Percentiles rank a stretch among this genome's conserved stretches.
These are phyloP conservation scores for Eidolon helvum DNA, from an alignment of 2,113 vertebrate genomes.

Conservation along the genomic window DNA sequence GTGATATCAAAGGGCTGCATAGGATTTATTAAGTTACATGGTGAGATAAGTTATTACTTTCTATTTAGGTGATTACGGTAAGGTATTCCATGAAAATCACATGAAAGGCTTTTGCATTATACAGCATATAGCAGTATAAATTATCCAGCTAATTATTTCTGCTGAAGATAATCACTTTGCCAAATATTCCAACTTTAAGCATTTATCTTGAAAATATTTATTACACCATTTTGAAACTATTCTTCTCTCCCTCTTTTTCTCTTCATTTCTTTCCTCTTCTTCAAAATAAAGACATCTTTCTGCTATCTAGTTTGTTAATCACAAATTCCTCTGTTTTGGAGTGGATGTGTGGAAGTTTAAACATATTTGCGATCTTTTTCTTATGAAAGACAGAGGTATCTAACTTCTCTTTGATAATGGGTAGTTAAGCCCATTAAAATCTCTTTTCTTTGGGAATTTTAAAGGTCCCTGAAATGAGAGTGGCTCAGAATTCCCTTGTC, in stretches of 20 bases:
- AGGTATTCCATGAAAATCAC: slow-evolving; percentile 36
- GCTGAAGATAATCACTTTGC: neutral
- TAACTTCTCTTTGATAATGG: slow-evolving; percentile 57
- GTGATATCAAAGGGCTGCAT: slow-evolving; percentile 32
- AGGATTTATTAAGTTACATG: slow-evolving; percentile 32
- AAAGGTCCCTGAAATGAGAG: slow-evolving; percentile 59
- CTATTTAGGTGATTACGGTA: slow-evolving; percentile 42
- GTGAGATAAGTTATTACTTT: slow-evolving; percentile 53
- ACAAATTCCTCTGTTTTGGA: slow-evolving; percentile 19
- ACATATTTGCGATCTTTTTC: neutral
- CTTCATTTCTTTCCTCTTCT: neutral
- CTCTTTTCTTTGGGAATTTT: slow-evolving; percentile 53
- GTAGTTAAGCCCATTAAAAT: slow-evolving; percentile 65
- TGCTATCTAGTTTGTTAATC: neutral
- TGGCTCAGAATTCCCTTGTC: slow-evolving; percentile 61
- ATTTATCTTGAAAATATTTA: slow-evolving; percentile 45
- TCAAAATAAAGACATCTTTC: neutral
- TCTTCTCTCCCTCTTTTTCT: neutral
- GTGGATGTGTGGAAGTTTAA: neutral
- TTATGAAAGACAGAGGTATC: slow-evolving; percentile 40
- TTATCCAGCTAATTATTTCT: neutral
- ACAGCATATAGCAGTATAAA: neutral
- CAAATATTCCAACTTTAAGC: neutral
- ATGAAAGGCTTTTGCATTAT: slow-evolving; percentile 44
- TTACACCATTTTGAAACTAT: slow-evolving; percentile 1